Conservation (phyloP, 2,888 invertebrate species). For the Autographa pulchrina region DNA sequence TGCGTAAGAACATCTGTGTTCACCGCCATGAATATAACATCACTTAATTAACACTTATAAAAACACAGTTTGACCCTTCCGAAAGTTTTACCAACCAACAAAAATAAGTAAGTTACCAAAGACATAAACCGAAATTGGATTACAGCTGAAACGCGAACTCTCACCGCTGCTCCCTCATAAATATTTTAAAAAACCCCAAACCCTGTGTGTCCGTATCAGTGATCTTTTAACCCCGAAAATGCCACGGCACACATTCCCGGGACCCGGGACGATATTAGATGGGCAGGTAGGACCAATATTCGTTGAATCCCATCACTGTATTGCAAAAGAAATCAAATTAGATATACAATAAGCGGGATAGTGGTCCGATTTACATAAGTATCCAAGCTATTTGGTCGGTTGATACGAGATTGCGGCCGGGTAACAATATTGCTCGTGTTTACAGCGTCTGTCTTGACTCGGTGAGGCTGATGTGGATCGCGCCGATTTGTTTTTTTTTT, state of each 20-base stretch:
- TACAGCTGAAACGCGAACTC: slow-evolving; percentile 80
- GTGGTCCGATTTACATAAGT: slow-evolving; percentile 88
- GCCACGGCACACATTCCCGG: slow-evolving; percentile 73
- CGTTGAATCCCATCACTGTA: slow-evolving; percentile 86
- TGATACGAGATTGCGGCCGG: slow-evolving; percentile 87
- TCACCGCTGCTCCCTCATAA: slow-evolving; percentile 83
- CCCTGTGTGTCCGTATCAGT: slow-evolving; percentile 82
- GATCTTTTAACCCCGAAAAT: slow-evolving; percentile 84
- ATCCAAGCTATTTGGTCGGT: slow-evolving; percentile 86
- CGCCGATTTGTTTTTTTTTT: slow-evolving; percentile 61
- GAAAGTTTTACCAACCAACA: slow-evolving; percentile 70
- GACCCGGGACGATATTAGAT: slow-evolving; percentile 77
- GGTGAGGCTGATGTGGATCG: slow-evolving; percentile 62
- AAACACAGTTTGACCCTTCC: slow-evolving; percentile 78
- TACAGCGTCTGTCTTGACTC: slow-evolving; percentile 67
- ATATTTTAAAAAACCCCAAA: slow-evolving; percentile 86
- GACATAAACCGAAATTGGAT: slow-evolving; percentile 89
- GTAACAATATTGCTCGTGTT: slow-evolving; percentile 83
- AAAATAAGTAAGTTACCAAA: slow-evolving; percentile 86
- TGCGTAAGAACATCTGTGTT: slow-evolving; percentile 62
- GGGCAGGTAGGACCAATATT: slow-evolving; percentile 84
- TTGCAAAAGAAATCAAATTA: slow-evolving; percentile 89
- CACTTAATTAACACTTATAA: slow-evolving; percentile 86
- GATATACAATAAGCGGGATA: slow-evolving; percentile 88
- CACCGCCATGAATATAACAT: slow-evolving; percentile 72